Base-by-base conservation (phyloP, 2,113 vertebrate species). In the Aldabrachelys gigantea region DNA sequence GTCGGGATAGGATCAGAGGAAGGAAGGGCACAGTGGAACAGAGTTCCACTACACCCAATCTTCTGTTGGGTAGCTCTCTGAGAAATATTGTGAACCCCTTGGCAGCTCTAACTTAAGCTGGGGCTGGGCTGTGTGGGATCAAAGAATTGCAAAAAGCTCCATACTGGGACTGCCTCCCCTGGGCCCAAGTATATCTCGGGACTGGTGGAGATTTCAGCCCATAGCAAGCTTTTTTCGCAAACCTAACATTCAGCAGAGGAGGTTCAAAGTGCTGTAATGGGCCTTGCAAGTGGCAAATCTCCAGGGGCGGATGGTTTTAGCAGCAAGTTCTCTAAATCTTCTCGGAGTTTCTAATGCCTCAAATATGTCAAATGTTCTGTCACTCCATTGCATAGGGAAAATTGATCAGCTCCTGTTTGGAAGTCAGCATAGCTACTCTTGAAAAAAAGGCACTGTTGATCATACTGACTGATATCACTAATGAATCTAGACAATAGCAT, bases 191-290 rank as follows among this genome's bases (percentile, higher is more conserved):
- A 75, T 38, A 84, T 65, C 31, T 65, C 16, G 1, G 79, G 44
- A 8, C 27, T 25, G 29, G 22, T 24, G 19, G 59, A 84, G 83
- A 27, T 38, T 50, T 8, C 22, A n/a, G 41, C 4, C 9, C 59
- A 9, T n/a, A 1, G 27, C 3, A 22, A 2, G 54, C 17, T 47
- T 10, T 13, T 3, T 29, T 80, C 3, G 25, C 80, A 82, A 53
- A 29, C 17, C 8, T 85, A 38, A n/a, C 54, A 17, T 6, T 13
- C 35, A 29, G 8, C 25, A 21, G 19, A 72, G n/a, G 65, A 59
- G 75, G 5, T 82, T 90, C 7, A 7, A 59, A 59, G 7, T 0
- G 0, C 0, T 12, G 10, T 0, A 84, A 22, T 19, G 57, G 75
- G 35, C 29, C 59, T 44, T 88, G 29, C 2, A 52, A n/a, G 38